Percentiles rank a stretch among this genome's conserved stretches.
Evolutionary conservation across 1,140 invertebrate species (phyloP).

Genomic region (Pseudoatta argentina): DNA sequence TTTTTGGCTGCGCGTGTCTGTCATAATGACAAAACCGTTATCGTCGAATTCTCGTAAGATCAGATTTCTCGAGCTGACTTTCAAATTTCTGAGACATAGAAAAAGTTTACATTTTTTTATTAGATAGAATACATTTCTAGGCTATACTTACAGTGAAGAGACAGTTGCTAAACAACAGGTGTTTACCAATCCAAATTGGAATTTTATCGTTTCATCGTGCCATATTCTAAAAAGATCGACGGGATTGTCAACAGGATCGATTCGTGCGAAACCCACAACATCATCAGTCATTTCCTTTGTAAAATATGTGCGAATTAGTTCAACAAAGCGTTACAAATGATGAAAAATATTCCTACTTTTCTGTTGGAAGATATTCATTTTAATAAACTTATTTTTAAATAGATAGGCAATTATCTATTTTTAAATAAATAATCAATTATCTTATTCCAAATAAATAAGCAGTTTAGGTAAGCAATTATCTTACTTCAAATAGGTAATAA

Average conservation of each 20-base stretch:
- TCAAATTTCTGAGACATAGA: conserved; percentile 81
- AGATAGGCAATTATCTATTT: conserved; percentile 6
- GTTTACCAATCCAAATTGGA: conserved; percentile 73
- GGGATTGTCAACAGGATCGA: conserved; percentile 82
- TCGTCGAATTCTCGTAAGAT: conserved; percentile 84
- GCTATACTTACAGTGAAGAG: conserved; percentile 80
- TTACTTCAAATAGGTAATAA: no score
- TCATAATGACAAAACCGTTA: conserved; percentile 86
- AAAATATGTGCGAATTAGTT: conserved; percentile 17
- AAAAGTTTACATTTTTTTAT: neutral
- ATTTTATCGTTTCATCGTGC: conserved; percentile 79
- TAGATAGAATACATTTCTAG: neutral
- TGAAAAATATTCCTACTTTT: neutral
- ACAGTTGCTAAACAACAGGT: conserved; percentile 85
- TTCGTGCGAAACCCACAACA: conserved; percentile 77
- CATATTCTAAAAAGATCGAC: conserved; percentile 85
- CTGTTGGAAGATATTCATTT: neutral
- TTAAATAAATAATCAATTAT: no score
- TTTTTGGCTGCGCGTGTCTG: conserved; percentile 86
- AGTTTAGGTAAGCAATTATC: no score
- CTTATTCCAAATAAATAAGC: no score
- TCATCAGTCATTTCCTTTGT: conserved; percentile 8
- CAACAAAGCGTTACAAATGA: neutral
- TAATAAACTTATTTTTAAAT: no score
- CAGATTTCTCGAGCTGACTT: conserved; percentile 84